A percentile compares a stretch with the other conserved stretches of the same genome.
Conservation (phyloP, 2,113 vertebrate species). For the Hippocampus barbouri region DNA sequence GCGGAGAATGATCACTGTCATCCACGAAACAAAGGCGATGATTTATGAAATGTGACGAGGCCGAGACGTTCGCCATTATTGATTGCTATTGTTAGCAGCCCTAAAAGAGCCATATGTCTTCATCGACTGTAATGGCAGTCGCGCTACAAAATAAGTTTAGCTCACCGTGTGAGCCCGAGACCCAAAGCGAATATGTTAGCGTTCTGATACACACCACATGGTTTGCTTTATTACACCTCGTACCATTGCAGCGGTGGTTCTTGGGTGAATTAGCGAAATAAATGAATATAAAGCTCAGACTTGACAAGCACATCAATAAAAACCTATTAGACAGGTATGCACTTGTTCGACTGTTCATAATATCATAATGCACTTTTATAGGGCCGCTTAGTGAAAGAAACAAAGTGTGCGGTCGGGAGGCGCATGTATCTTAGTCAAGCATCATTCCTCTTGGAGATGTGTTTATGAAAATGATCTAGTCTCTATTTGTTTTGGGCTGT, state of each 20-base stretch:
- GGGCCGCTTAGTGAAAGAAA: conserved; percentile 27
- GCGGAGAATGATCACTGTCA: conserved; percentile 74
- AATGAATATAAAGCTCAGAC: conserved; percentile 62
- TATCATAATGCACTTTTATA: conserved; percentile 44
- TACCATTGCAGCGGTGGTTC: conserved; percentile 53
- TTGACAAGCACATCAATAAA: conserved; percentile 68
- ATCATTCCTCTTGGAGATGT: conserved; percentile 49
- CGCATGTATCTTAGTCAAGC: conserved; percentile 56
- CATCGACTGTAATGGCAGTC: conserved; percentile 70
- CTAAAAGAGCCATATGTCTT: conserved; percentile 79
- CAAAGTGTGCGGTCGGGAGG: conserved; percentile 27
- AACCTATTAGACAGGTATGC: conserved; percentile 59
- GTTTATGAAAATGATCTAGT: conserved; percentile 62
- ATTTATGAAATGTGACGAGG: conserved; percentile 79
- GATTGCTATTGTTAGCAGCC: conserved; percentile 80
- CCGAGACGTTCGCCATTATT: conserved; percentile 77
- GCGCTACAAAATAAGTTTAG: conserved; percentile 74
- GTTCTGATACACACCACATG: conserved; percentile 62
- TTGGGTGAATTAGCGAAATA: conserved; percentile 62
- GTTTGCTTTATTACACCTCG: conserved; percentile 59
- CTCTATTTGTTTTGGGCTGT: conserved; percentile 57
- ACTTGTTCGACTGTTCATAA: conserved; percentile 45
- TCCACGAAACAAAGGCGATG: conserved; percentile 67
- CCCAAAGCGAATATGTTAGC: conserved; percentile 59
- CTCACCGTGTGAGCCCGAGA: conserved; percentile 46